Base-by-base conservation (phyloP, 2,888 invertebrate genomes). In the Lithophane leautieri region DNA sequence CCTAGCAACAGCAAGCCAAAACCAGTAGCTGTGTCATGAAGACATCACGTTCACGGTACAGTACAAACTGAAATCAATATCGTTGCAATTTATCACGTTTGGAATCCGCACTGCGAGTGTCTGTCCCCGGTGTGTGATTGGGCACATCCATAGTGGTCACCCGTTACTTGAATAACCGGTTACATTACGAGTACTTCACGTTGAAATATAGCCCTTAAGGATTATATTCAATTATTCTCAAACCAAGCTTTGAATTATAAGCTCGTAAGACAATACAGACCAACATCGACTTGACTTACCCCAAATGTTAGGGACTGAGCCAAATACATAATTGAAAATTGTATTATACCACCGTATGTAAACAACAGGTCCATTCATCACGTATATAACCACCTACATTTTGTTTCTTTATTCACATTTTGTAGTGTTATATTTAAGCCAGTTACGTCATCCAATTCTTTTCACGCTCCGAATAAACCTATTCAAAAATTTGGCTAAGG, bases 291-390 rank as follows among this genome's bases (percentile, higher is more conserved):
- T 70, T 67, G 61, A 63, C 60, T 68, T 70, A 67, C 47, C 42
- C 16, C 11, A 52, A 79, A 72, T 81, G n/a, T 62, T 67, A 66
- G 62, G 65, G 70, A 19, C 40, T 12, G 63, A 81, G 72, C 74
- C 79, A 76, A 74, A 66, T 76, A 69, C 62, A 63, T 79, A 70
- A 74, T 73, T 62, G 74, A 71, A 60, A 68, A 60, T 80, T 70
- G 60, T 79, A 60, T 71, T 78, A 65, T 11, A 61, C 22, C 50
- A 60, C 70, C 40, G 66, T 70, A 73, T 70, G 66, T 79, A 81
- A 79, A 86, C 85, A 86, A 72, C 73, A 70, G 62, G 70, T 82
- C 81, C 79, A 85, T 81, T 86, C 62, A 76, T 85, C 86, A 83
- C 70, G 60, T 73, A 25, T 65, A 65, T 67, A 70, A 69, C 65